Percentiles rank a stretch among this genome's conserved stretches.
Evolutionary conservation across 2,797 vertebrate genomes (phyloP).

Genomic region (Sylvia borin): DNA sequence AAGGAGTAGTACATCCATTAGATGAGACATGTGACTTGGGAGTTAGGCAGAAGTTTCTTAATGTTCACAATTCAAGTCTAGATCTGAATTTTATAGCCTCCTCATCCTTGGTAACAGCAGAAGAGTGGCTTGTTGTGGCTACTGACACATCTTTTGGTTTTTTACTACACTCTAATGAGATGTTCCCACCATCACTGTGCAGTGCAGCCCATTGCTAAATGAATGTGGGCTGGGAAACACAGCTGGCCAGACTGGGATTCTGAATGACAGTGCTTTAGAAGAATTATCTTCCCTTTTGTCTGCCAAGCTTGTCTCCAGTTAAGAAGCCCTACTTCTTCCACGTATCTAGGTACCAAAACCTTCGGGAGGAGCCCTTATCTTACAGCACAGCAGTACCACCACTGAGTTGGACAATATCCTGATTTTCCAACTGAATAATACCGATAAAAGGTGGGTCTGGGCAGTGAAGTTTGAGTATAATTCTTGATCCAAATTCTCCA

Average conservation of each 20-base stretch:
- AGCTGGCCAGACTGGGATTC: background rate
- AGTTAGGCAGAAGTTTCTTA: background rate
- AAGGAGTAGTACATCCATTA: background rate
- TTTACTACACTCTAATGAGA: background rate
- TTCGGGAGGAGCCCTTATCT: background rate
- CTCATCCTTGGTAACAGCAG: background rate
- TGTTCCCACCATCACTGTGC: background rate
- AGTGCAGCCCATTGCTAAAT: background rate
- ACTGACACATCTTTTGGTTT: background rate
- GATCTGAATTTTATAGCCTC: background rate
- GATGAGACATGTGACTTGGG: background rate
- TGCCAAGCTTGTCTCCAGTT: background rate
- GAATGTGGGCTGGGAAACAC: background rate
- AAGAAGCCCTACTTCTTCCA: background rate
- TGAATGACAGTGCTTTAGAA: background rate
- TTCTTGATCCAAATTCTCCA: background rate
- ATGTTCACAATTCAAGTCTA: background rate
- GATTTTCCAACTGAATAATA: background rate
- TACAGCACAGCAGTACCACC: background rate
- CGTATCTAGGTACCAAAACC: background rate
- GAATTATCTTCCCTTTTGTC: background rate
- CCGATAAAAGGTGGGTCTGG: background rate
- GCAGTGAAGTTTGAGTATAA: background rate
- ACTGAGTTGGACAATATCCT: background rate
- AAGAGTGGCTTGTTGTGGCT: background rate